phyloP scores from a whole-genome alignment of 2,888 invertebrate genomes.

The Anaspis maculata region DNA sequence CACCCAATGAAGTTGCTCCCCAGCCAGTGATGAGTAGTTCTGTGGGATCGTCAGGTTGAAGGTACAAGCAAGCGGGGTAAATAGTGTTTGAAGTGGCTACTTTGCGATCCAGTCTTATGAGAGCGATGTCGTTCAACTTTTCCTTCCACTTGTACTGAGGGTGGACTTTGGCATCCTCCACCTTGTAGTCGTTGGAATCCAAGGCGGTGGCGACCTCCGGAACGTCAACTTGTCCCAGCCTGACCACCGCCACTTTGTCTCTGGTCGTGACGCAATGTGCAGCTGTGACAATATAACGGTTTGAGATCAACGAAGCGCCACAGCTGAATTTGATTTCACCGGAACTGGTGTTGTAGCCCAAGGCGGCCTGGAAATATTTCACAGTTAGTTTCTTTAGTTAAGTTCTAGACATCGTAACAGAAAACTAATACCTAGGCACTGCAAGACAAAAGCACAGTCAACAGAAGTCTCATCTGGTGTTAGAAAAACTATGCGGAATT shows the following conservation, averaged over 20 bases:
- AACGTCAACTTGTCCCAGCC: conserved; percentile 24
- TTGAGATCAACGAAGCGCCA: conserved; percentile 49
- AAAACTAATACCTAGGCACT: too few species aligned
- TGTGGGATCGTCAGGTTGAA: conserved; percentile 26
- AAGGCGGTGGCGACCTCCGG: conserved; percentile 6
- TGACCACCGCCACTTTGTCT: conserved; percentile 16
- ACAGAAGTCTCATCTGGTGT: too few species aligned
- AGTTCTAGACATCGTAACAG: too few species aligned
- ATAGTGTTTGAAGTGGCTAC: conserved; percentile 30
- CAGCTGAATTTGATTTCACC: conserved; percentile 37
- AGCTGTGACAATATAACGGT: conserved; percentile 48
- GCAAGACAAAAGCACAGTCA: too few species aligned
- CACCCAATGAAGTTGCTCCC: conserved; percentile 30
- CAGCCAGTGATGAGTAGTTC: conserved; percentile 41
- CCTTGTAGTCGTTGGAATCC: conserved; percentile 23
- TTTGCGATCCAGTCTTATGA: conserved; percentile 31
- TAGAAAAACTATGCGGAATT: too few species aligned
- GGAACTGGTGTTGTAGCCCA: conserved; percentile 35
- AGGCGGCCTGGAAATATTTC: too few species aligned
- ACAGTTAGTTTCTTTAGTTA: too few species aligned
- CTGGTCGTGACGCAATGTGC: conserved; percentile 46
- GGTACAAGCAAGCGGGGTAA: conserved; percentile 44
- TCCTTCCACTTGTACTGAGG: conserved; percentile 32
- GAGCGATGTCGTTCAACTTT: conserved; percentile 41
- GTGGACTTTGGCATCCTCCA: conserved; percentile 32